Evolutionary conservation across 2,113 vertebrate species (phyloP).

Genomic region (Notothenia rossii): DNA sequence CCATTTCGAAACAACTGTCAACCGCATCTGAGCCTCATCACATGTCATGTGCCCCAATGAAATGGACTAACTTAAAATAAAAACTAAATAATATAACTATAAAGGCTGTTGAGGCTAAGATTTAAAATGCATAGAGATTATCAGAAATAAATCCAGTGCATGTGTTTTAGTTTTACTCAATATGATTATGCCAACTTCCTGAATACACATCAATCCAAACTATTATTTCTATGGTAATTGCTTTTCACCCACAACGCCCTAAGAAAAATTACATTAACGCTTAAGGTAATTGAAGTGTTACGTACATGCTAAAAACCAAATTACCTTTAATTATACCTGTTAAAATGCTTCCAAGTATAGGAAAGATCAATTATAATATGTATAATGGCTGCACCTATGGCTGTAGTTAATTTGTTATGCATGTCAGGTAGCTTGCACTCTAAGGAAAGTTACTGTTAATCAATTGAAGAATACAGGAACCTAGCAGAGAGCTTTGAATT

Average conservation of each 20-base stretch:
- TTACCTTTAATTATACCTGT: constrained; percentile 7
- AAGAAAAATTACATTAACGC: neutral
- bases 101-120: too few species aligned
- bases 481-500: neutral
- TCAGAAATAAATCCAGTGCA: neutral
- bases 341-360: neutral
- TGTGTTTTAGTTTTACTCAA: neutral
- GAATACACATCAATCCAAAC: constrained; percentile 4
- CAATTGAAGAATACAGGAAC: neutral
- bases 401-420: neutral
- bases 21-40: constrained; percentile 15
- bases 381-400: neutral
- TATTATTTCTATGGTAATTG: constrained; percentile 30
- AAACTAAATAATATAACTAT: too few species aligned
- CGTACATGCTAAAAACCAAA: constrained; percentile 22
- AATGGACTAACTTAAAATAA: too few species aligned
- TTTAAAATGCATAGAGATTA: neutral
- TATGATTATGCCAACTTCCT: neutral
- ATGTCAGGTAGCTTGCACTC: too few species aligned
- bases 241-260: constrained; percentile 4
- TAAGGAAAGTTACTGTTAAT: too few species aligned
- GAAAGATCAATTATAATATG: constrained; percentile 5
- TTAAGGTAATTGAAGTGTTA: constrained; percentile 29
- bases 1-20: constrained; percentile 15
- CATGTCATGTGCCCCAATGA: too few species aligned